phyloP scores from a whole-genome alignment of 2,888 invertebrate genomes.

The Polyommatus icarus region DNA sequence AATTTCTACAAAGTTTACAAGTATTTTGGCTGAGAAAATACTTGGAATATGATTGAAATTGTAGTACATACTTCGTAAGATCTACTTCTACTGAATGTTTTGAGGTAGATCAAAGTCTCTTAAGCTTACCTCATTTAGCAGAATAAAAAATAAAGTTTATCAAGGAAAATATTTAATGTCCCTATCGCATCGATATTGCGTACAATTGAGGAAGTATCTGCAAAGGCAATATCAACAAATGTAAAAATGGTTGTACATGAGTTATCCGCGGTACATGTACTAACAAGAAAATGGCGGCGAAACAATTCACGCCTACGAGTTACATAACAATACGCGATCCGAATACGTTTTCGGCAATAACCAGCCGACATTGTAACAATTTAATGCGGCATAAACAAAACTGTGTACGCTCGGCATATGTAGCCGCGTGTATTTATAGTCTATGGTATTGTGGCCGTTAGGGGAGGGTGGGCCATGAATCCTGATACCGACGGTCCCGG shows the following conservation, averaged over 20 bases:
- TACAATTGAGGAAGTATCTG: not conserved
- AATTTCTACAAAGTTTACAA: no score
- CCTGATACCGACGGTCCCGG: constrained; percentile 71
- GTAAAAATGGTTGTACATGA: constrained; percentile 12
- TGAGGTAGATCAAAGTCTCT: no score
- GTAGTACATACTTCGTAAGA: no score
- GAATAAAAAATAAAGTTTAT: not conserved
- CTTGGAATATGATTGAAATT: no score
- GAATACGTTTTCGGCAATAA: constrained; percentile 79
- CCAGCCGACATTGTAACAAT: constrained; percentile 77
- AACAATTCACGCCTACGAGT: constrained; percentile 64
- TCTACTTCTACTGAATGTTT: no score
- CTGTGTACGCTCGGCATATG: constrained; percentile 68
- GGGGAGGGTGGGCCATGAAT: constrained; percentile 75
- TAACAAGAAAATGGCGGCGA: constrained; percentile 52
- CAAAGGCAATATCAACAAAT: constrained; percentile 14
- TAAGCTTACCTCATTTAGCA: not conserved
- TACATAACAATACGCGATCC: constrained; percentile 68
- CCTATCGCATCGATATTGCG: not conserved
- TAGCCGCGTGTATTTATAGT: constrained; percentile 75
- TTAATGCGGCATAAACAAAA: constrained; percentile 79
- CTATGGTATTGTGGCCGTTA: constrained; percentile 78
- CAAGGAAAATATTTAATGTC: not conserved
- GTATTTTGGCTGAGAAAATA: no score
- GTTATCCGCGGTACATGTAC: constrained; percentile 48